phyloP scores from a whole-genome alignment of 2,113 vertebrate species.

The Thamnaconus septentrionalis region DNA sequence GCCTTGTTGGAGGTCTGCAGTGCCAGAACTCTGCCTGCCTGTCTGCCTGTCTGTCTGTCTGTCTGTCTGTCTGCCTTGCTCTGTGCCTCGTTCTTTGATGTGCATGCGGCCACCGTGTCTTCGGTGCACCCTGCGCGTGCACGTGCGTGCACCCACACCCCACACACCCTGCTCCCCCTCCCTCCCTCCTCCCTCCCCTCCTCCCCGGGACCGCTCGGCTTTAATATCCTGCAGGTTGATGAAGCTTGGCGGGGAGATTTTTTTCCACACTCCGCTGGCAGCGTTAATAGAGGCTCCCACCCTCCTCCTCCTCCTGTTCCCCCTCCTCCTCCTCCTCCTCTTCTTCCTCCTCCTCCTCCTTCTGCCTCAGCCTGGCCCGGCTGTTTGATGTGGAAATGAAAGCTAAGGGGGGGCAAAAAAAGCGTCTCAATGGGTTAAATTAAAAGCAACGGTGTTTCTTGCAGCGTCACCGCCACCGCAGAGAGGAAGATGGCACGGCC shows the following conservation, averaged over 20 bases:
- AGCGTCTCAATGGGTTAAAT: slow-evolving; percentile 76
- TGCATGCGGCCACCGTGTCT: slow-evolving; percentile 5
- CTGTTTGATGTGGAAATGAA: slow-evolving; percentile 84
- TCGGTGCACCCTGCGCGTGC: slow-evolving; percentile 16
- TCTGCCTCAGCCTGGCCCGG: slow-evolving; percentile 19
- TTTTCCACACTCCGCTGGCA: slow-evolving; percentile 80
- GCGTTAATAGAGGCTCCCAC: slow-evolving; percentile 75
- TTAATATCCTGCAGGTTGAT: slow-evolving; percentile 85
- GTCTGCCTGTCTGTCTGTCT: slow-evolving; percentile 6
- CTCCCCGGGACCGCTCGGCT: slow-evolving; percentile 62
- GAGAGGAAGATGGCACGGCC: slow-evolving; percentile 26
- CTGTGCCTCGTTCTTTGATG: slow-evolving; percentile 15
- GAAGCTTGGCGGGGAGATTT: slow-evolving; percentile 80
- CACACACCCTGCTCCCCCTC: slow-evolving; percentile 8
- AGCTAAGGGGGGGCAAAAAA: slow-evolving; percentile 61
- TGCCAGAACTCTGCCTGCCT: neutral
- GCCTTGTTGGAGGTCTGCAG: neutral
- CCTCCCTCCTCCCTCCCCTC: neutral
- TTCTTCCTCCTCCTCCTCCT: slow-evolving; percentile 15
- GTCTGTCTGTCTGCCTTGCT: slow-evolving; percentile 37
- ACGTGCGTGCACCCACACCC: slow-evolving; percentile 9
- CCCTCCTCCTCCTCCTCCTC: neutral
- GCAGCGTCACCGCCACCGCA: slow-evolving; percentile 63
- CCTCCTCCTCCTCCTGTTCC: neutral
- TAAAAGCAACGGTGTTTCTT: slow-evolving; percentile 68